A percentile compares a stretch with the other conserved stretches of the same genome.
Evolutionary conservation across 1,140 invertebrate genomes (phyloP).

Genomic region (Meloidogyne exigua): DNA sequence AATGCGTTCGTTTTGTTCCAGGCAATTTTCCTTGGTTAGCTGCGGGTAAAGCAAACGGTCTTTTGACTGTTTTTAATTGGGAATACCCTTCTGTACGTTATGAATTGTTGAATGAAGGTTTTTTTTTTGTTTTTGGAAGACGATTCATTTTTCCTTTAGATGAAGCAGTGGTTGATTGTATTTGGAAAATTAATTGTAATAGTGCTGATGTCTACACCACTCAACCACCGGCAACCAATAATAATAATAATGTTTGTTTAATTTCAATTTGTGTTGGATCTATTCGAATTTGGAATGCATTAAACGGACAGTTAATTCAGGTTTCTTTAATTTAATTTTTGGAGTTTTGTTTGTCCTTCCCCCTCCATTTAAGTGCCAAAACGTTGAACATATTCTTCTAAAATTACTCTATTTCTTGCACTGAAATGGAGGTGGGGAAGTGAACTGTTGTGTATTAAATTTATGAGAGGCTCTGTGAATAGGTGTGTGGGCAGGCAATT

Average conservation of each 20-base stretch:
- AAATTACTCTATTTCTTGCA: too few species aligned
- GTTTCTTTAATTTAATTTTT: constrained; percentile 12
- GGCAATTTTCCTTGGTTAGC: constrained; percentile 39
- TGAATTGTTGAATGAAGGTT: constrained; percentile 39
- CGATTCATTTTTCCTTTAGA: too few species aligned
- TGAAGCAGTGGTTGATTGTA: constrained; percentile 36
- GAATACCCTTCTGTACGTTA: constrained; percentile 32
- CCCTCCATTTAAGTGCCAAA: too few species aligned
- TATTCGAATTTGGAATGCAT: constrained; percentile 40
- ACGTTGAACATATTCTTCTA: too few species aligned
- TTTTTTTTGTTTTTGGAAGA: too few species aligned
- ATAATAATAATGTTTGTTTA: constrained; percentile 18
- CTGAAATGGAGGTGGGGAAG: too few species aligned
- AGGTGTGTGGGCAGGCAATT: too few species aligned
- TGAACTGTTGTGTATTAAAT: too few species aligned
- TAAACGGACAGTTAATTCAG: constrained; percentile 37
- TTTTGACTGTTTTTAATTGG: constrained; percentile 33
- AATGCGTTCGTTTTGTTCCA: constrained; percentile 29
- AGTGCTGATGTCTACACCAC: neutral
- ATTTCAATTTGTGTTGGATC: constrained; percentile 41
- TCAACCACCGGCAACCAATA: too few species aligned
- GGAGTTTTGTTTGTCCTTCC: too few species aligned
- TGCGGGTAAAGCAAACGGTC: constrained; percentile 32
- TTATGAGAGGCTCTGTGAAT: too few species aligned
- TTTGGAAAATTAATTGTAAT: constrained; percentile 17